Conservation (phyloP, 1,140 invertebrate species). For the Meloidogyne exigua region DNA sequence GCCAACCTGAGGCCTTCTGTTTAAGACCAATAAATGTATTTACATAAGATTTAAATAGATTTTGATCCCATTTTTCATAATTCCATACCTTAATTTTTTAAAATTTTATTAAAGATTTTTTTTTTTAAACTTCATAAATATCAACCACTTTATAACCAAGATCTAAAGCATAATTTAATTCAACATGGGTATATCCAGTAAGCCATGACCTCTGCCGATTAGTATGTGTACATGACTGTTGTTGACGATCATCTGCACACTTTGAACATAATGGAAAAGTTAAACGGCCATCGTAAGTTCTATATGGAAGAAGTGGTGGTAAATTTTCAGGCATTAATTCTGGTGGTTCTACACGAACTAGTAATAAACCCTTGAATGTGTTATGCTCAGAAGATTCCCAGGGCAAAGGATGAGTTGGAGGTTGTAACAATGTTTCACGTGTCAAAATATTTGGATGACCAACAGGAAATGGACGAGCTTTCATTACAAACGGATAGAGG, state of each 20-base stretch:
- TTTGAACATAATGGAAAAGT: conserved; percentile 4
- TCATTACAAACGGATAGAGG: too few relatives aligned
- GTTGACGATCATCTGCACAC: conserved; percentile 3
- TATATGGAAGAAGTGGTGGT: neutral
- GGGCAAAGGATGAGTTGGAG: neutral
- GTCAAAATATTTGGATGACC: too few relatives aligned
- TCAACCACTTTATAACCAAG: too few relatives aligned
- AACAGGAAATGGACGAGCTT: too few relatives aligned
- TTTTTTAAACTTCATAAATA: neutral
- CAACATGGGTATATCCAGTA: too few relatives aligned
- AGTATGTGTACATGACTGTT: neutral
- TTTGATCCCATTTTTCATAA: conserved; percentile 14
- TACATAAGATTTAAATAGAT: too few relatives aligned
- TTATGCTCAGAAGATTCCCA: neutral
- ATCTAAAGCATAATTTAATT: too few relatives aligned
- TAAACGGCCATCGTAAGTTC: conserved; percentile 2
- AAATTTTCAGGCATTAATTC: too few relatives aligned
- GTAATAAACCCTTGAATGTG: neutral
- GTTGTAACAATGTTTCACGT: neutral
- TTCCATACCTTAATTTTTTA: neutral
- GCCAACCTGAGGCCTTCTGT: neutral
- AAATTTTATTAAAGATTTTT: neutral
- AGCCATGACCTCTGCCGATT: neutral
- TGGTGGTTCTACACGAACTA: conserved; percentile 3
- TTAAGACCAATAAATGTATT: neutral